Percentiles rank a stretch among this genome's conserved stretches.
phyloP scores from a whole-genome alignment of 2,888 invertebrate genomes.

The Osmoderma eremita region DNA sequence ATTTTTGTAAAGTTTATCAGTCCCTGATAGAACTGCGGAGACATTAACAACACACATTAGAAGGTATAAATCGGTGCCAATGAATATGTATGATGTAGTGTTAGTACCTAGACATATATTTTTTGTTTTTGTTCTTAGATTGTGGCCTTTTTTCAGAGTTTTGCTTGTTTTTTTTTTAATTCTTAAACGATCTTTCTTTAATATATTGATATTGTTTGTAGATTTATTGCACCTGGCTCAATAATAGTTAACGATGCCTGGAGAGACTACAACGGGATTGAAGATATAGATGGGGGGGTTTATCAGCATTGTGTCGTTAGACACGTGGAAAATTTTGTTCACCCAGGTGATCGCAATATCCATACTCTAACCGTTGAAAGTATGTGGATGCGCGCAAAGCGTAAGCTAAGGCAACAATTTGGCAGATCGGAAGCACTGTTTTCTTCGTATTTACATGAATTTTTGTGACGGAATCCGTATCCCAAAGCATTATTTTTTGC shows the following conservation, averaged over 20 bases:
- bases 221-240: too few species aligned
- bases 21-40: too few species aligned
- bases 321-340: slow-evolving; percentile 7
- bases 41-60: too few species aligned
- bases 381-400: background rate
- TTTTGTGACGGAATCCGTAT: slow-evolving; percentile 16
- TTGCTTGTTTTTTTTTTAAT: too few species aligned
- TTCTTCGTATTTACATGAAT: slow-evolving; percentile 11
- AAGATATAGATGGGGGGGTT: background rate
- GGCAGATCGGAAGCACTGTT: slow-evolving; percentile 1
- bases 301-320: slow-evolving; percentile 5
- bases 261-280: background rate
- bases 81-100: too few species aligned
- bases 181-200: too few species aligned
- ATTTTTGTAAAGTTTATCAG: background rate
- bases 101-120: too few species aligned
- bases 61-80: too few species aligned
- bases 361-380: too few species aligned
- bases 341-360: background rate
- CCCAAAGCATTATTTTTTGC: background rate
- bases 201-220: too few species aligned
- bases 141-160: too few species aligned
- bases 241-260: background rate
- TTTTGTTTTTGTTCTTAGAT: too few species aligned
- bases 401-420: slow-evolving; percentile 3